Percentiles rank a stretch among this genome's conserved stretches.
phyloP scores from a whole-genome alignment of 2,113 vertebrate species.

The Ondatra zibethicus region DNA sequence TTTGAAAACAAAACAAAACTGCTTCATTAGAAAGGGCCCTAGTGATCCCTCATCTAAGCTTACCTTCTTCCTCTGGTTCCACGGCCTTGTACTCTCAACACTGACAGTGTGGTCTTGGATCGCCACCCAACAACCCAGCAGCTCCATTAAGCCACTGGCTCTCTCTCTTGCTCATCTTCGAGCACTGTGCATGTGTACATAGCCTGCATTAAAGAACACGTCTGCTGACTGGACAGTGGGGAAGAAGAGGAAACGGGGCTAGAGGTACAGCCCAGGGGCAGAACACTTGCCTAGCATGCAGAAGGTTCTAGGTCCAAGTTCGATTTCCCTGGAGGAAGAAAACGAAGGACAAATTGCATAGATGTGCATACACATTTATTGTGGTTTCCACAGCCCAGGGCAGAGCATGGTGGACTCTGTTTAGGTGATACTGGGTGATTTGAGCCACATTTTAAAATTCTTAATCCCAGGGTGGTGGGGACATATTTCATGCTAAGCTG shows the following conservation, averaged over 20 bases:
- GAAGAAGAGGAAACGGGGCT: neutral
- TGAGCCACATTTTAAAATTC: constrained; percentile 46
- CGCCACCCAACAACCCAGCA: accelerated
- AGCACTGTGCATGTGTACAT: accelerated
- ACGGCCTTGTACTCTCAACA: neutral
- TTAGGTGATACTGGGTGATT: neutral
- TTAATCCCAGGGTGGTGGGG: constrained; percentile 33
- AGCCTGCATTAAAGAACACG: neutral
- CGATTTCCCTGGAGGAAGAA: neutral
- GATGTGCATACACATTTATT: accelerated
- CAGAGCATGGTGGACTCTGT: neutral
- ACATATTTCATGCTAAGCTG: constrained; percentile 74
- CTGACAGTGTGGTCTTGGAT: neutral
- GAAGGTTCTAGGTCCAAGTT: neutral
- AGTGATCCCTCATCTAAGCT: neutral
- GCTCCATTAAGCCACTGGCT: accelerated
- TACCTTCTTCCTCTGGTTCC: accelerated
- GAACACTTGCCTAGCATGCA: neutral
- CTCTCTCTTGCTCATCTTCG: neutral
- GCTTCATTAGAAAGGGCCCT: neutral
- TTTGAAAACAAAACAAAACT: neutral
- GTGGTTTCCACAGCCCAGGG: neutral
- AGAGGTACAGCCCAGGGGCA: no score
- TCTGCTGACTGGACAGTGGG: neutral
- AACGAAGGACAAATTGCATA: neutral